phyloP scores from a whole-genome alignment of 1,140 invertebrate genomes.

The Atta colombica region DNA sequence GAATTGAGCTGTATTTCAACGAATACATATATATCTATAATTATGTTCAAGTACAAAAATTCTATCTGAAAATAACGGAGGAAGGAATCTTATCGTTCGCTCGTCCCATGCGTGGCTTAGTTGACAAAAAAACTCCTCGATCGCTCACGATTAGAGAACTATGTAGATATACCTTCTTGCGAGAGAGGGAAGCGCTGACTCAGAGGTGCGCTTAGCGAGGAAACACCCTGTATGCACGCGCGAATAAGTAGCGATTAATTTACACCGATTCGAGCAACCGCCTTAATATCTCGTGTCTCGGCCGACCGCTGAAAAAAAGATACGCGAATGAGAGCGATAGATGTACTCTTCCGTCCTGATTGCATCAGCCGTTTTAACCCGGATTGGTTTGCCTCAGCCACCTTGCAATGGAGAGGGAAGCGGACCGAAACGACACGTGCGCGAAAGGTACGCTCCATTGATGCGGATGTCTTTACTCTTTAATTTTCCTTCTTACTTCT shows the following conservation, averaged over 20 bases:
- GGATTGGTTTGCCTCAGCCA: constrained; percentile 22
- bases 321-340: not conserved
- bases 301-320: not conserved
- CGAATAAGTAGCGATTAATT: constrained; percentile 34
- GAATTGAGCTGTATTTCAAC: too few relatives aligned
- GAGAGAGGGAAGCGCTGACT: not conserved
- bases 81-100: not conserved
- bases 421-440: constrained; percentile 37
- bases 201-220: not conserved
- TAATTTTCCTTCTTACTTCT: not conserved
- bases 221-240: not conserved
- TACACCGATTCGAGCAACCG: not conserved
- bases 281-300: not conserved
- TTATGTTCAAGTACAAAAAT: not conserved
- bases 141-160: not conserved
- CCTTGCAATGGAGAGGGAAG: constrained; percentile 22
- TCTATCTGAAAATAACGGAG: not conserved
- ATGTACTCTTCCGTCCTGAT: constrained; percentile 8
- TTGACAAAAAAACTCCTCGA: not conserved
- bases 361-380: constrained; percentile 34
- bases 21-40: too few relatives aligned
- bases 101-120: not conserved
- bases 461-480: not conserved
- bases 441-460: constrained; percentile 19
- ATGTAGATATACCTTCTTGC: not conserved